Conservation (phyloP, 1,140 invertebrate species). For the Panulirus ornatus region DNA sequence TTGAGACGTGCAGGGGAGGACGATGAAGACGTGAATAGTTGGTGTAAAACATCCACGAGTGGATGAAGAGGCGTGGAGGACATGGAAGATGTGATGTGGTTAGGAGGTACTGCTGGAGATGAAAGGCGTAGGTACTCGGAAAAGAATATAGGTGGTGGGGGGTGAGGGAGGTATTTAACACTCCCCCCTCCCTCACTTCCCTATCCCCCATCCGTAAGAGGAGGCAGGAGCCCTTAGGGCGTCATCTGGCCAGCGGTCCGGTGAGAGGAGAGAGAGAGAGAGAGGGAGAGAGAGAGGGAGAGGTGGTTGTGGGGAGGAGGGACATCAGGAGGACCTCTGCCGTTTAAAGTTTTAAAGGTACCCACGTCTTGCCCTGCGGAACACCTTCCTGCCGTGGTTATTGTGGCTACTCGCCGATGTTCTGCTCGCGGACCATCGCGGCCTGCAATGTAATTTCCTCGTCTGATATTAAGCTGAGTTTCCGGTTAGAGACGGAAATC, state of each 20-base stretch:
- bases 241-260: constrained; percentile 13
- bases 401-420: background rate
- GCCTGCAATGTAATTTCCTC: constrained; percentile 26
- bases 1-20: too few species aligned
- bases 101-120: too few species aligned
- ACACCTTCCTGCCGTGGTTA: background rate
- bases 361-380: background rate
- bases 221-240: background rate
- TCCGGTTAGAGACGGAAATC: constrained; percentile 24
- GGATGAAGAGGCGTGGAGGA: too few species aligned
- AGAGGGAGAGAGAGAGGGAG: background rate
- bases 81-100: too few species aligned
- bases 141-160: background rate
- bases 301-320: background rate
- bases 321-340: background rate
- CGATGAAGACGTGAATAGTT: too few species aligned
- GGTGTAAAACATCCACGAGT: too few species aligned
- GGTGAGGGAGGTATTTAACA: too few species aligned
- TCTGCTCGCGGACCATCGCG: background rate
- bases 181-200: too few species aligned
- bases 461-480: background rate
- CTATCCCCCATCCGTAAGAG: too few species aligned
- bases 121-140: too few species aligned
- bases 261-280: background rate
- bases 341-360: background rate